These are phyloP conservation scores for Gortyna flavago DNA, from an alignment of 2,888 invertebrate species.

Conservation along the genomic window DNA sequence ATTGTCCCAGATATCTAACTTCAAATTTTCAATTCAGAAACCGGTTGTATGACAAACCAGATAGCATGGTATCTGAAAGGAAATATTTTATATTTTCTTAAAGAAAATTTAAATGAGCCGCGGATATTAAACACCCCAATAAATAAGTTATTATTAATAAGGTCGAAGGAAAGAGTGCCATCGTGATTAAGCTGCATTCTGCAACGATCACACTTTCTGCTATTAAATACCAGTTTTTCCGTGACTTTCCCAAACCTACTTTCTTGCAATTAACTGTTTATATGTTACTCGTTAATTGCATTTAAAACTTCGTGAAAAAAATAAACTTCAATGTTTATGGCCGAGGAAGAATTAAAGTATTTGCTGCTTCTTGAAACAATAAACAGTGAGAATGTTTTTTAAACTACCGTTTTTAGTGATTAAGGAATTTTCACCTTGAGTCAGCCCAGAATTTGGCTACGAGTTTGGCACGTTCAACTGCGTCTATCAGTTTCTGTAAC, in stretches of 20 bases:
- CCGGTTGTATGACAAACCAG: not conserved
- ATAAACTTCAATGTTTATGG: not conserved
- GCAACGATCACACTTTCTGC: constrained; percentile 52
- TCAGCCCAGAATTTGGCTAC: no score
- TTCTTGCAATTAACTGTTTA: constrained; percentile 59
- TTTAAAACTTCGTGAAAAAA: constrained; percentile 36
- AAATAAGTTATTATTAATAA: constrained; percentile 14
- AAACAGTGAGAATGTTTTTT: not conserved
- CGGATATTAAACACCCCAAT: not conserved
- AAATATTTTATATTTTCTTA: no score
- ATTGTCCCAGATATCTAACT: not conserved
- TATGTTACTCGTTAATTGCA: constrained; percentile 46
- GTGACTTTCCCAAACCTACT: constrained; percentile 66
- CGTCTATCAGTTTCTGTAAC: not conserved
- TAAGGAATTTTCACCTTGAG: not conserved
- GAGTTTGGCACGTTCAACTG: not conserved
- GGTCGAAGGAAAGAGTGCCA: constrained; percentile 33
- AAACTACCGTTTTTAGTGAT: no score
- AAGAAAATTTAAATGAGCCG: no score
- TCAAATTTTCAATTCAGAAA: not conserved
- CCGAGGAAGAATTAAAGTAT: not conserved
- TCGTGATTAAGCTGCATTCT: constrained; percentile 38
- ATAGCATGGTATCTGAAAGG: not conserved
- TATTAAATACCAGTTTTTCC: constrained; percentile 60
- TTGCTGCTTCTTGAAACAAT: not conserved